phyloP scores from a whole-genome alignment of 2,113 vertebrate genomes.

The Falco punctatus region DNA sequence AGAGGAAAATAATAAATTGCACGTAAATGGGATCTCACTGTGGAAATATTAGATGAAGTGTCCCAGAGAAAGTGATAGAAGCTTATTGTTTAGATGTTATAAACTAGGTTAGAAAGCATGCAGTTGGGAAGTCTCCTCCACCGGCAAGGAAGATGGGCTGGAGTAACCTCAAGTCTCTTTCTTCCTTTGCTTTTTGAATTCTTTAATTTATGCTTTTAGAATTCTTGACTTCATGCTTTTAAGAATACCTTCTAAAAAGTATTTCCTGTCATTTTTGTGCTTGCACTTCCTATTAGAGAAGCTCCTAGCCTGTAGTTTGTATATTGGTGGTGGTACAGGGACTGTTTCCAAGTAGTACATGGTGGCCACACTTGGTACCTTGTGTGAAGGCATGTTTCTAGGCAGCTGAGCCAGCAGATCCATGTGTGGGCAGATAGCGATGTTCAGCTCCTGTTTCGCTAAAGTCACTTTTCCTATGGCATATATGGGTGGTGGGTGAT shows the following conservation, averaged over 20 bases:
- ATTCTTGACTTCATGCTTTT: background rate
- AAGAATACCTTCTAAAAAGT: background rate
- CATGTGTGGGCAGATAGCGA: background rate
- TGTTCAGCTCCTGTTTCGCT: background rate
- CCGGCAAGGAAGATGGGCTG: background rate
- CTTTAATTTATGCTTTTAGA: background rate
- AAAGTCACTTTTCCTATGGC: background rate
- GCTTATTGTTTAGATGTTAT: background rate
- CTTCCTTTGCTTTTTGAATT: background rate
- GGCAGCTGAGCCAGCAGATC: background rate
- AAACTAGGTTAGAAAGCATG: background rate
- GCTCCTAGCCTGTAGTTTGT: background rate
- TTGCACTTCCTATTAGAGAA: background rate
- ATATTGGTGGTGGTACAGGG: background rate
- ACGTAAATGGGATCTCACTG: background rate
- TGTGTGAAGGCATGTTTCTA: background rate
- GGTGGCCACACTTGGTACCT: rapidly evolving
- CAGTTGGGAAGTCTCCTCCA: background rate
- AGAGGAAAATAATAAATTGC: background rate
- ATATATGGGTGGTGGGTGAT: rapidly evolving
- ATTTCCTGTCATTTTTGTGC: background rate
- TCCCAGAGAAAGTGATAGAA: background rate
- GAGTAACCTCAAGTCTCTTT: background rate
- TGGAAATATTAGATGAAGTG: background rate
- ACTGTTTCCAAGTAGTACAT: background rate